Evolutionary conservation across 2,888 invertebrate species (phyloP), one percentile per base, ranked within the genome.

Genomic region (Lepidocyrtoides sp.): DNA sequence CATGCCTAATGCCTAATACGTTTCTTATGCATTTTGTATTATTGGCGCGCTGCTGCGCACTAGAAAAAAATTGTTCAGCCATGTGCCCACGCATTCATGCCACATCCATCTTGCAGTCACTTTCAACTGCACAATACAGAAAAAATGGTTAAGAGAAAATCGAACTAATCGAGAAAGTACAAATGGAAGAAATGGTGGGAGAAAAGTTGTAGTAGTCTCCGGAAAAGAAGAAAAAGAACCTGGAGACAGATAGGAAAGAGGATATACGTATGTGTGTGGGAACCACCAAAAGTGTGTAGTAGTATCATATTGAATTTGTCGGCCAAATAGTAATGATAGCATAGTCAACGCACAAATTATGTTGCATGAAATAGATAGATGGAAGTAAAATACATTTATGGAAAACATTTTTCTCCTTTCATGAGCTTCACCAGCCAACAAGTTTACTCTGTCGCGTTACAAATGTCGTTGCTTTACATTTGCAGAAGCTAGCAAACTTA

Each of bases 251-350:
- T 32, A 60, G 60, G 44, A 26, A 20, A 14, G 12, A 32, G 26
- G 48, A 77, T 41, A 32, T 14, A 36, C n/a, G 32, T 77, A 29
- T n/a, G n/a, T 66, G n/a, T 60, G 26, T 32, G 32, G n/a, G 26
- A 17, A 26, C 48, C n/a, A n/a, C n/a, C n/a, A n/a, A n/a, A n/a
- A n/a, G n/a, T n/a, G n/a, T n/a, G n/a, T n/a, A n/a, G n/a, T 23
- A 72, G 72, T 17, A 69, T 32, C 69, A 14, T 77, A 77, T 77
- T 77, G 77, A 77, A 51, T 77, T 77, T 51, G 77, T 77, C 51
- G 26, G 51, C n/a, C 12, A 10, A 26, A 10, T 12, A 41, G 72
- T 72, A 48, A 14, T 41, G 41, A 41, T 8, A 41, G 41, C 5
- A 69, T 10, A 60, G 60, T 26, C 23, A 8, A 14, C 32, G n/a